Evolutionary conservation across 2,113 vertebrate genomes (phyloP), one percentile per base, ranked within the genome.

Genomic region (Sorex araneus): DNA sequence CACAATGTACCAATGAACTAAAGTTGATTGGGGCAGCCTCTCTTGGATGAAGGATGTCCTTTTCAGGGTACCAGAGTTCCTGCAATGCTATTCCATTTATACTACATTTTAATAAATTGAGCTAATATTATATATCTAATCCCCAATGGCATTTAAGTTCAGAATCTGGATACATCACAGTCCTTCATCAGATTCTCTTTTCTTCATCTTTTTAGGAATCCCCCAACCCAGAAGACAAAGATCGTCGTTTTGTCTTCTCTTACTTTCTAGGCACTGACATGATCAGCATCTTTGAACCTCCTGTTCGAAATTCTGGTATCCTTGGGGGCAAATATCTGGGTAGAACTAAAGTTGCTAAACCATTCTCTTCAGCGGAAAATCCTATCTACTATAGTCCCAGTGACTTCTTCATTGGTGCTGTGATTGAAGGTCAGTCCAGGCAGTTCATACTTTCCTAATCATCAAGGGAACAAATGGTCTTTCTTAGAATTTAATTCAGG

Each of bases 241-340:
- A 94, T 9, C 98, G 99, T 0, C 97, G 57, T 23, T 99, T 99
- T 88, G 94, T 99, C 82, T 96, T 99, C 77, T 98, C 98, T 23
- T 99, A 99, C 94, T 99, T 97, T 97, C 97, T 99, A 50, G 97
- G 98, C 0, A 91, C 98, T 21, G 98, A 99, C 96, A 99, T 96
- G 79, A 98, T 99, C 87, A 98, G 99, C 95, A 98, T 99, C 96
- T 99, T 98, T 84, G 99, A 99, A 85, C 98, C 97, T 9, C 97
- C 97, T 11, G 80, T 97, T 32, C 97, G 92, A 23, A 99, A 99
- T 96, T 99, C 99, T 1, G 99, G 99, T n/a, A 98, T 99, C 96
- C 97, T 97, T 0, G 98, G 98, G 43, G 99, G 99, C 45, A 98
- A 98, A 94, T 99, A 98, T 90, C 97, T 99, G 36, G 94, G 97